phyloP scores from a whole-genome alignment of 2,113 vertebrate genomes.

The Arvicanthis niloticus region DNA sequence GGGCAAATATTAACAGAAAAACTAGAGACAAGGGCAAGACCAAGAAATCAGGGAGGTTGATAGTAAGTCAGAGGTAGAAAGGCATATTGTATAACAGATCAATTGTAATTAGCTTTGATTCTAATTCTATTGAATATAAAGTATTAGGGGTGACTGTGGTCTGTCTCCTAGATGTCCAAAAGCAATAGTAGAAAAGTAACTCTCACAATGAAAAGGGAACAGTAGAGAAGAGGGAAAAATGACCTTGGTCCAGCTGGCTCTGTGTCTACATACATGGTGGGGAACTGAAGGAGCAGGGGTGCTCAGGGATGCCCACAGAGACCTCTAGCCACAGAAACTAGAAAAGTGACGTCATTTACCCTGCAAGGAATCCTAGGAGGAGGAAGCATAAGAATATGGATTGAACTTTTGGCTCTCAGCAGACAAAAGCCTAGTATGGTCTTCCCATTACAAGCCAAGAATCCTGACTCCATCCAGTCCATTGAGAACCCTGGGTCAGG shows the following conservation, averaged over 20 bases:
- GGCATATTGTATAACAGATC: not conserved
- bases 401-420: not conserved
- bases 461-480: not conserved
- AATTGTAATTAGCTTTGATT: not conserved
- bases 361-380: not conserved
- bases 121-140: not conserved
- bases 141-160: not conserved
- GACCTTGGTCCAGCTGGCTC: not conserved
- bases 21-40: not conserved
- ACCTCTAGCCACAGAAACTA: not conserved
- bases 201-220: not conserved
- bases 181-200: not conserved
- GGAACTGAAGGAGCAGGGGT: not conserved
- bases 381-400: not conserved
- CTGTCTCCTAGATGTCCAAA: not conserved
- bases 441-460: not conserved
- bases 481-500: not conserved
- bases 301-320: not conserved
- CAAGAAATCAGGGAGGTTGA: not conserved
- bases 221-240: not conserved
- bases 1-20: not conserved
- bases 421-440: not conserved
- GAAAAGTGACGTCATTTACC: not conserved
- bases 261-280: accelerated
- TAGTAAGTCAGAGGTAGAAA: not conserved